A percentile compares a stretch with the other conserved stretches of the same genome.
These are phyloP conservation scores for Trinorchestia longiramus DNA, from an alignment of 1,140 invertebrate genomes.

Conservation along the genomic window DNA sequence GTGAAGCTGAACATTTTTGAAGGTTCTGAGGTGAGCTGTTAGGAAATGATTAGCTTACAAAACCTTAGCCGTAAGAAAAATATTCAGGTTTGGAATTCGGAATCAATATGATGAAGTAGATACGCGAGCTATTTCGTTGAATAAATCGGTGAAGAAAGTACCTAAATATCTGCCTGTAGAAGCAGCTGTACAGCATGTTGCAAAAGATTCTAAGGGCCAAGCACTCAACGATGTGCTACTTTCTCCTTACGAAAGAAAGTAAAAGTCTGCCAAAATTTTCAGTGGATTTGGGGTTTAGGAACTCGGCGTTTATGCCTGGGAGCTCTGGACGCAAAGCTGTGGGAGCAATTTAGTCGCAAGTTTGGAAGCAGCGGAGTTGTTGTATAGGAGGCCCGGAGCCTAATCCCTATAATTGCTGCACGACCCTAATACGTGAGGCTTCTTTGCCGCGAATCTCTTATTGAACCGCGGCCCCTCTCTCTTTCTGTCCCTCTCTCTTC, in stretches of 20 bases:
- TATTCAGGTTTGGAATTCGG: not conserved
- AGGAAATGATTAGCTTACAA: not conserved
- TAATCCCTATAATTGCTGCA: constrained; percentile 46
- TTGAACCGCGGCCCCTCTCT: not conserved
- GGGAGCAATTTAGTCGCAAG: constrained; percentile 34
- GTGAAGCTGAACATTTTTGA: not conserved
- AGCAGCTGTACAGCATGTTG: not conserved
- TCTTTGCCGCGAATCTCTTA: constrained; percentile 40
- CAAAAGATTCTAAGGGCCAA: not conserved
- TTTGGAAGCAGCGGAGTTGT: not conserved
- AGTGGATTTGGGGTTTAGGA: not conserved
- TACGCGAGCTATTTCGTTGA: not conserved
- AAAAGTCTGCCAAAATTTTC: not conserved
- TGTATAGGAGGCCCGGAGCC: not conserved
- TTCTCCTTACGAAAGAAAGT: not conserved
- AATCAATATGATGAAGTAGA: not conserved
- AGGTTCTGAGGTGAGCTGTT: not conserved
- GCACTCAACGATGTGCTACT: not conserved
- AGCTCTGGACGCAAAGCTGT: not conserved
- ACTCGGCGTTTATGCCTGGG: not conserved
- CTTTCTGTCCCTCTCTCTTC: not conserved
- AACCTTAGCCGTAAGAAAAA: not conserved
- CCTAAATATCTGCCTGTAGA: not conserved
- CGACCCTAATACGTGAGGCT: constrained; percentile 27
- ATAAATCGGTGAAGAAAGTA: not conserved